These are phyloP conservation scores for Macrotis lagotis DNA, from an alignment of 2,113 vertebrate genomes.

Conservation along the genomic window DNA sequence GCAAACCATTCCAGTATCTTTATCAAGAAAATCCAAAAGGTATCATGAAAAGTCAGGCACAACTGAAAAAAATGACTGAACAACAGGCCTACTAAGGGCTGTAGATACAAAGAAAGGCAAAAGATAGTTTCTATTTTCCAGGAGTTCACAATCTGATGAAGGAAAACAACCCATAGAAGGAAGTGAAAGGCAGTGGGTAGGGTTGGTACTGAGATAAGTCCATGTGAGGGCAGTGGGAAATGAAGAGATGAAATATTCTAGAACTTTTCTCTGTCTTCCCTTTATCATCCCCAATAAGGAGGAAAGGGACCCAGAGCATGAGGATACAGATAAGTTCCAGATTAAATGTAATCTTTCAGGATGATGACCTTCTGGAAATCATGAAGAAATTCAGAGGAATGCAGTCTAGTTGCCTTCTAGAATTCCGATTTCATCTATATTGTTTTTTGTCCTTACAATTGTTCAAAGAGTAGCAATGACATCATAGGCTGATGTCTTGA, in stretches of 20 bases:
- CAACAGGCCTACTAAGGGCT: neutral
- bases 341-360: neutral
- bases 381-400: neutral
- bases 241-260: neutral
- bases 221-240: neutral
- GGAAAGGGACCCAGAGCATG: too few species aligned
- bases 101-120: neutral
- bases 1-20: too few species aligned
- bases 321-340: neutral
- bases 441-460: neutral
- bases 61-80: neutral
- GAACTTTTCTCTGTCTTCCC: neutral
- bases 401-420: neutral
- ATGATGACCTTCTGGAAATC: neutral
- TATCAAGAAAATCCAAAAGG: too few species aligned
- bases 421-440: neutral
- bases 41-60: too few species aligned
- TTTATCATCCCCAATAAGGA: neutral
- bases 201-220: neutral
- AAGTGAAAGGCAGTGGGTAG: neutral
- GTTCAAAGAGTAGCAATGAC: neutral
- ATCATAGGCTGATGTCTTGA: neutral
- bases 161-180: neutral
- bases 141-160: neutral
- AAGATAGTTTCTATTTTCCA: neutral